These are phyloP conservation scores for Drosophila melanica DNA, from an alignment of 1,140 invertebrate genomes.

Conservation along the genomic window DNA sequence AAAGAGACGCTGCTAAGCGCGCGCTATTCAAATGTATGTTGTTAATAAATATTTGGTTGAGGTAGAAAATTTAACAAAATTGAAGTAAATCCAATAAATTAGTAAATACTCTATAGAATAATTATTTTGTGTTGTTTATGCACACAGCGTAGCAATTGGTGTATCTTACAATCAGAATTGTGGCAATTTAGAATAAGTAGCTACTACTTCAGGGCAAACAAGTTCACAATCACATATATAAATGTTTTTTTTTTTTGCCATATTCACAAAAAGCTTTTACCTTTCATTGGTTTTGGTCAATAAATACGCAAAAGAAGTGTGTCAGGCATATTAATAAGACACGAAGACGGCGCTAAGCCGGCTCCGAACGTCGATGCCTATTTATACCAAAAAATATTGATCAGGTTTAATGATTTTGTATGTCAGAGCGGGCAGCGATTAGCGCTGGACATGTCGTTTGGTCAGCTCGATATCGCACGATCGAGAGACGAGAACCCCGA, in stretches of 20 bases:
- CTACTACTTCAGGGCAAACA: not conserved
- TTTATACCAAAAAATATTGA: slow-evolving; percentile 56
- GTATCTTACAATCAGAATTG: not conserved
- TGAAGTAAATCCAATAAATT: slow-evolving; percentile 13
- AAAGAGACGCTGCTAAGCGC: slow-evolving; percentile 5
- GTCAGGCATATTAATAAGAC: slow-evolving; percentile 69
- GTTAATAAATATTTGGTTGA: not conserved
- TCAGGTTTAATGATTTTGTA: slow-evolving; percentile 25
- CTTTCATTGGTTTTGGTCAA: slow-evolving; percentile 27
- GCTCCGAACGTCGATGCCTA: not conserved
- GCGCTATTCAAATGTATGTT: slow-evolving; percentile 19
- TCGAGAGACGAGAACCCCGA: not conserved
- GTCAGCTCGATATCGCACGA: slow-evolving; percentile 9
- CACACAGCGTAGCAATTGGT: not conserved
- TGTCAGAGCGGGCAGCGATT: slow-evolving; percentile 26
- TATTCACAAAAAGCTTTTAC: slow-evolving; percentile 35
- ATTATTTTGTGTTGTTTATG: not conserved
- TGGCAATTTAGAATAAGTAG: not conserved
- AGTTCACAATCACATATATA: not conserved
- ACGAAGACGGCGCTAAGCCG: slow-evolving; percentile 21
- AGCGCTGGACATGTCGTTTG: slow-evolving; percentile 39
- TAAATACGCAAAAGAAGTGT: slow-evolving; percentile 47
- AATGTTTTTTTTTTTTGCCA: not conserved
- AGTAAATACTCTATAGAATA: not conserved
- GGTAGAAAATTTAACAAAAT: slow-evolving; percentile 1